phyloP scores from a whole-genome alignment of 2,888 invertebrate genomes.

The Luperina nickerlii region DNA sequence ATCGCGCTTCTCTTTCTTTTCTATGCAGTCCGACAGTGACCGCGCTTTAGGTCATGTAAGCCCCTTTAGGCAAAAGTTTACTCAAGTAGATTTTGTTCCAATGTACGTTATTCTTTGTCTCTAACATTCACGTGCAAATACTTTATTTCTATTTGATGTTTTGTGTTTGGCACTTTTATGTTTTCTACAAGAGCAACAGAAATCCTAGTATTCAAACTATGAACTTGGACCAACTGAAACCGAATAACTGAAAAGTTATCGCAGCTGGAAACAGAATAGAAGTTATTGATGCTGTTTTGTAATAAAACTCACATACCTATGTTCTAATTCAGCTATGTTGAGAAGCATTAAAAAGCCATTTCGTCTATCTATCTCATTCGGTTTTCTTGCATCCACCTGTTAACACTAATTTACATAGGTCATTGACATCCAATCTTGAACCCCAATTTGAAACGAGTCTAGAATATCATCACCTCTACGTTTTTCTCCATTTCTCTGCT shows the following conservation, averaged over 20 bases:
- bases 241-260: constrained; percentile 18
- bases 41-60: too few species aligned
- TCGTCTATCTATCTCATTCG: constrained; percentile 20
- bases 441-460: constrained; percentile 57
- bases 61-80: constrained; percentile 12
- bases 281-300: constrained; percentile 7
- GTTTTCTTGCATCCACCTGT: constrained; percentile 51
- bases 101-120: constrained; percentile 11
- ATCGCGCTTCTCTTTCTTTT: too few species aligned
- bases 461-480: constrained; percentile 54
- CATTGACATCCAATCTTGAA: constrained; percentile 69
- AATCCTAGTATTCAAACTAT: constrained; percentile 8
- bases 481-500: constrained; percentile 76
- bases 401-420: constrained; percentile 65
- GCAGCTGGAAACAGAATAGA: neutral
- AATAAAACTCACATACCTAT: constrained; percentile 15
- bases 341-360: constrained; percentile 27
- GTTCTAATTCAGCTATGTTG: constrained; percentile 20
- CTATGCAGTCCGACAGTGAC: too few species aligned
- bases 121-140: constrained; percentile 29
- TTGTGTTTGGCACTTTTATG: constrained; percentile 1
- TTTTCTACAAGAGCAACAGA: constrained; percentile 16
- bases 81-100: constrained; percentile 3
- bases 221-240: constrained; percentile 17
- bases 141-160: constrained; percentile 5